phyloP scores from a whole-genome alignment of 2,113 vertebrate species.

The Cottus gobio region DNA sequence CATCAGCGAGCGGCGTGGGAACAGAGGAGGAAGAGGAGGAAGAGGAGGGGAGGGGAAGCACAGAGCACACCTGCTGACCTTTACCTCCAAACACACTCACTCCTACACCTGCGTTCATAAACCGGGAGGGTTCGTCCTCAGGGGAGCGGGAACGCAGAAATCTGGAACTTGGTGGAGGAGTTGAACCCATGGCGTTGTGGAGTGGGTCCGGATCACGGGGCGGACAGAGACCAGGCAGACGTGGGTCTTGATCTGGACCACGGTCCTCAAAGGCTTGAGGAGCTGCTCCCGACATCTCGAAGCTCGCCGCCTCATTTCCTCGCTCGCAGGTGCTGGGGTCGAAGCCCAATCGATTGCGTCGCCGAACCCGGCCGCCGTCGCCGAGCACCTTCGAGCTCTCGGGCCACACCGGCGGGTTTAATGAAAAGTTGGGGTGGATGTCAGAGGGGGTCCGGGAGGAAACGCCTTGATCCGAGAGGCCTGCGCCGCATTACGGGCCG shows the following conservation, averaged over 20 bases:
- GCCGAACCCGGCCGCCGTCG: neutral
- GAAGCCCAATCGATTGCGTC: too few species aligned
- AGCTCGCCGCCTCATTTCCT: too few species aligned
- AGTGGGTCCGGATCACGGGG: too few species aligned
- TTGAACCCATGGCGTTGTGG: too few species aligned
- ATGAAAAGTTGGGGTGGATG: slow-evolving; percentile 47
- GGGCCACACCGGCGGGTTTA: neutral
- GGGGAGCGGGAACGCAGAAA: too few species aligned
- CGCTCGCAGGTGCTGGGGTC: too few species aligned
- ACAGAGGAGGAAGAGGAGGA: slow-evolving; percentile 33
- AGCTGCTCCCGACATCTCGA: too few species aligned
- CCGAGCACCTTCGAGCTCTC: neutral
- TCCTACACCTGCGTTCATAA: slow-evolving; percentile 32
- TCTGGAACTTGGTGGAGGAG: too few species aligned
- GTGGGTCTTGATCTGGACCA: too few species aligned
- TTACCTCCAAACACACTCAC: slow-evolving; percentile 30
- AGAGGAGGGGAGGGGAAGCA: slow-evolving; percentile 38
- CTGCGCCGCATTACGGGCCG: slow-evolving; percentile 59
- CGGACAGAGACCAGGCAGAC: too few species aligned
- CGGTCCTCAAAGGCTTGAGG: too few species aligned
- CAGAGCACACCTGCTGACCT: slow-evolving; percentile 71
- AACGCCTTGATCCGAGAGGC: slow-evolving; percentile 62
- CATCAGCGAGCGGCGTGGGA: slow-evolving; percentile 54
- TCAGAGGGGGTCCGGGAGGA: slow-evolving; percentile 52
- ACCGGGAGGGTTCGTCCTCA: neutral